phyloP scores from a whole-genome alignment of 2,888 invertebrate genomes.

The Octonoba sinensis region DNA sequence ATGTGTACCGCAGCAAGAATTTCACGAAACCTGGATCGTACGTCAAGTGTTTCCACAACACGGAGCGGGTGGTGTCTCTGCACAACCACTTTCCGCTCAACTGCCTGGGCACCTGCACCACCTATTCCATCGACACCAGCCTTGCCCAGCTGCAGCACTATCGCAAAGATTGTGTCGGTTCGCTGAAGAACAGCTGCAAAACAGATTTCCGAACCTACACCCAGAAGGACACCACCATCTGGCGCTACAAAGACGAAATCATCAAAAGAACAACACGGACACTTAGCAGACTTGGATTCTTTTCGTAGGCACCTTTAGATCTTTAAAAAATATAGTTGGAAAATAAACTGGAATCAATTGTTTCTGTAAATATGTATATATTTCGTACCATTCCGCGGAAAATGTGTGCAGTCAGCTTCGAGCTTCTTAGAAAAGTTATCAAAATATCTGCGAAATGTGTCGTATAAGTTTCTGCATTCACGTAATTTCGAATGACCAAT shows the following conservation, averaged over 20 bases:
- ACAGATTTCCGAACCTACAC: conserved; percentile 85
- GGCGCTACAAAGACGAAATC: conserved; percentile 86
- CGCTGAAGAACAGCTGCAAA: conserved; percentile 83
- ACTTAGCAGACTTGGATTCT: conserved; percentile 80
- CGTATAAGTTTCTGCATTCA: no score
- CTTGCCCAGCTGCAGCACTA: conserved; percentile 94
- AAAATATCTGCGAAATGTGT: no score
- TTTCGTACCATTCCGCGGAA: no score
- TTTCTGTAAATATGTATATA: no score
- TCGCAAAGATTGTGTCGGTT: conserved; percentile 90
- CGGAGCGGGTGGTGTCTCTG: conserved; percentile 86
- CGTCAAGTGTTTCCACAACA: conserved; percentile 94
- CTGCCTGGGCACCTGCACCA: conserved; percentile 85
- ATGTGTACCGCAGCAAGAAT: conserved; percentile 89
- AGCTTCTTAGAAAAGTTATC: no score
- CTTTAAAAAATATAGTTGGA: no score
- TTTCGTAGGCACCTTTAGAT: conserved; percentile 57
- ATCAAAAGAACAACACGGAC: conserved; percentile 80
- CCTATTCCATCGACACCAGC: conserved; percentile 84
- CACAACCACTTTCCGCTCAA: conserved; percentile 94
- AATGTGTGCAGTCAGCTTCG: no score
- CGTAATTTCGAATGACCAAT: no score
- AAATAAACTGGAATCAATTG: no score
- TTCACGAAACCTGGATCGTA: conserved; percentile 94
- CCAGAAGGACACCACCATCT: conserved; percentile 86